A percentile compares a stretch with the other conserved stretches of the same genome.
Conservation (phyloP, 2,797 vertebrate genomes). For the Gambelia wislizenii region DNA sequence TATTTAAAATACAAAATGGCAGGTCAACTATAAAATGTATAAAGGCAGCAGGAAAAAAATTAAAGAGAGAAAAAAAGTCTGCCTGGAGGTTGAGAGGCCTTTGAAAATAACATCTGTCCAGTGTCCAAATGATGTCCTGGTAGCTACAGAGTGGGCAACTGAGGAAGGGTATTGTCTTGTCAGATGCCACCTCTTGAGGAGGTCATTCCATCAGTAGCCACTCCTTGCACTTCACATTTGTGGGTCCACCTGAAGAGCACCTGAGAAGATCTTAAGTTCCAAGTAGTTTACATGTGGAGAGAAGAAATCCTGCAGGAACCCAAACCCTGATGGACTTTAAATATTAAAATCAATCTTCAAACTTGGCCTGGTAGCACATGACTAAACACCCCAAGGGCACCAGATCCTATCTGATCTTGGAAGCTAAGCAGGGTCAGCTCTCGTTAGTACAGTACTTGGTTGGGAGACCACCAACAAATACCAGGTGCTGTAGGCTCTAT, state of each 20-base stretch:
- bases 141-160: neutral
- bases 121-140: too few species aligned
- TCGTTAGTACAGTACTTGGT: too few species aligned
- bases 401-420: too few species aligned
- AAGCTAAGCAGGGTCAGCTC: too few species aligned
- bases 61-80: neutral
- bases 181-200: neutral
- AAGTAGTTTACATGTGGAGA: neutral
- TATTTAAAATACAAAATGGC: neutral
- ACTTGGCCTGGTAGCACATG: neutral
- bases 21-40: neutral
- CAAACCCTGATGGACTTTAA: neutral
- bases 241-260: neutral
- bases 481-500: too few species aligned
- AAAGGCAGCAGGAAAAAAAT: neutral
- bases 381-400: too few species aligned
- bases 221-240: neutral
- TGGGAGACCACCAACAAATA: too few species aligned
- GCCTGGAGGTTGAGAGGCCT: neutral
- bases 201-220: neutral
- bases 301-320: neutral
- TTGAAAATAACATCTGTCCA: neutral
- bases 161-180: neutral
- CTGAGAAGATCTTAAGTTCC: neutral
- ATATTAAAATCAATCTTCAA: neutral